These are phyloP conservation scores for Galeruca laticollis DNA, from an alignment of 2,888 invertebrate species.

Conservation along the genomic window DNA sequence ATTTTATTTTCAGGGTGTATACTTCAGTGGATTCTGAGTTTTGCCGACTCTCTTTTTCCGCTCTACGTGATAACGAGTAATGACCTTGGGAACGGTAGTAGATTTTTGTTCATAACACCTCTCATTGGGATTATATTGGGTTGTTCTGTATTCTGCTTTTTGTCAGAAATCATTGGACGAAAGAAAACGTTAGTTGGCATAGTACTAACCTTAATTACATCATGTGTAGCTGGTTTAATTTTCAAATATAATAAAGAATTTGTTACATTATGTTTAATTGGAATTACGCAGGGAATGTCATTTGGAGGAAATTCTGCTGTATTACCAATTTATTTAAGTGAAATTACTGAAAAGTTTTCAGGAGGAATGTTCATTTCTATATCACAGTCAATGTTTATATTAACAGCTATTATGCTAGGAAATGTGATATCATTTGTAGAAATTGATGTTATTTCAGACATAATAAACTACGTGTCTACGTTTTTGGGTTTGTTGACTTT, in stretches of 20 bases:
- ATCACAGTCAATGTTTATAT: no score
- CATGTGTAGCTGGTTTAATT: neutral
- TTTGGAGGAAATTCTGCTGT: constrained; percentile 11
- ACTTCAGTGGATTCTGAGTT: neutral
- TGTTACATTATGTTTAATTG: neutral
- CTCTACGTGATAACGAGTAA: neutral
- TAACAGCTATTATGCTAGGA: neutral
- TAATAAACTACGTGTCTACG: neutral
- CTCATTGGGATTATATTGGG: neutral
- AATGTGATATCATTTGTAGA: neutral
- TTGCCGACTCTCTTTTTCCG: neutral
- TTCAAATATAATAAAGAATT: neutral
- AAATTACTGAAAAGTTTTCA: neutral
- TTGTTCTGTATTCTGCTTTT: neutral
- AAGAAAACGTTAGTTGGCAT: neutral
- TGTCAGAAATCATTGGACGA: neutral
- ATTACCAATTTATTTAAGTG: constrained; percentile 16
- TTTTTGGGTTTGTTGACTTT: neutral
- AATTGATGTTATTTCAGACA: neutral
- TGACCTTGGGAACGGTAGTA: neutral
- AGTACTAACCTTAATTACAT: neutral
- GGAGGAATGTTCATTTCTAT: constrained; percentile 4
- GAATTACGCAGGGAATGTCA: neutral
- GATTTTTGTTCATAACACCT: neutral
- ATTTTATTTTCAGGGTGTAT: no score